phyloP scores from a whole-genome alignment of 2,888 invertebrate species.

The Cabera pusaria region DNA sequence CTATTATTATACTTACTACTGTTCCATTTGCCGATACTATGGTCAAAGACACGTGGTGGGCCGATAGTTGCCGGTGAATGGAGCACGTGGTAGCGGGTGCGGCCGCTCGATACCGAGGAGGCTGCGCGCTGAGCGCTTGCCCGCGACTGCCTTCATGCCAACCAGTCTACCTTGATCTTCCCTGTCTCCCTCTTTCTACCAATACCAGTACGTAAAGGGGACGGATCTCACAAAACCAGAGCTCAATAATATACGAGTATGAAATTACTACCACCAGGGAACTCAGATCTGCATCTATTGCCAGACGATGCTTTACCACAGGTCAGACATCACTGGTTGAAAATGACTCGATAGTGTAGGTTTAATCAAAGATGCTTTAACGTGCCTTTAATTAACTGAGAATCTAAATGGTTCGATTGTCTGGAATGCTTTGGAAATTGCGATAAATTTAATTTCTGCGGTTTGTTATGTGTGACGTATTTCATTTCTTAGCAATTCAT shows the following conservation, averaged over 20 bases:
- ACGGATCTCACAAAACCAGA: conserved; percentile 26
- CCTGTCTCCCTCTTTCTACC: conserved; percentile 23
- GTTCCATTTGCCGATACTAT: conserved; percentile 35
- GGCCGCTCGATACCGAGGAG: conserved; percentile 70
- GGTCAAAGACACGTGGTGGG: conserved; percentile 45
- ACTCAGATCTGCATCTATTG: conserved; percentile 28
- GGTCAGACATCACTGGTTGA: conserved; percentile 28
- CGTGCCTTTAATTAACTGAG: conserved; percentile 33
- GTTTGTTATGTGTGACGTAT: conserved; percentile 8
- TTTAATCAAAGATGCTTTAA: conserved; percentile 36
- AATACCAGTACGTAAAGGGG: conserved; percentile 16
- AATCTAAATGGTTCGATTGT: conserved; percentile 29
- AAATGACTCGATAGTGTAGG: conserved; percentile 27
- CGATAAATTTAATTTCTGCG: conserved; percentile 15
- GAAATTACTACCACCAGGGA: conserved; percentile 29
- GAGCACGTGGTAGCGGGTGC: conserved; percentile 63
- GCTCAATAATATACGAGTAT: conserved; percentile 28
- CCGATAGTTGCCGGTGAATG: conserved; percentile 56
- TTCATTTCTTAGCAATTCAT: conserved; percentile 6
- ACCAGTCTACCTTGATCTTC: conserved; percentile 35
- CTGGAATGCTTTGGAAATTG: conserved; percentile 17
- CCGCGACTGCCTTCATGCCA: conserved; percentile 40
- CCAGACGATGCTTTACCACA: conserved; percentile 29
- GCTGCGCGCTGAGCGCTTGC: conserved; percentile 63
- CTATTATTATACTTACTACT: conserved; percentile 46